Evolutionary conservation across 1,140 invertebrate species (phyloP).

Genomic region (Drosophila bocki): DNA sequence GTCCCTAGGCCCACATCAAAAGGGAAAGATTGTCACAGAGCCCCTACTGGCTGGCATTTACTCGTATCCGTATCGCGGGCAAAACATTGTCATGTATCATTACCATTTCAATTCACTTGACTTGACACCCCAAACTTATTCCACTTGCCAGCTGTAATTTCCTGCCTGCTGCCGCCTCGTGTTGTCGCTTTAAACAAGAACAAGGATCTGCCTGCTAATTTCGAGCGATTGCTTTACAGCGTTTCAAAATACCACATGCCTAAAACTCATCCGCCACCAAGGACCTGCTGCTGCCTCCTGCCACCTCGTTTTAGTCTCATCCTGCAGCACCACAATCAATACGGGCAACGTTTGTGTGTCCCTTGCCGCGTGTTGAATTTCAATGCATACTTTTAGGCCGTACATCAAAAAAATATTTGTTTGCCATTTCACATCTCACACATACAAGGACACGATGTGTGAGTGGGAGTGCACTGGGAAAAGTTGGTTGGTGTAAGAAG

Average conservation of each 20-base stretch:
- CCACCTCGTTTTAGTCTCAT: neutral
- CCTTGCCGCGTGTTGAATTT: constrained; percentile 78
- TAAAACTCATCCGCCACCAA: constrained; percentile 2
- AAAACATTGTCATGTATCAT: constrained; percentile 59
- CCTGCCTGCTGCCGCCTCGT: constrained; percentile 29
- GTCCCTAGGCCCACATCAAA: constrained; percentile 20
- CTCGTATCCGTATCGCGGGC: constrained; percentile 19
- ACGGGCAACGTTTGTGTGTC: constrained; percentile 34
- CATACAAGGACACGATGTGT: constrained; percentile 26
- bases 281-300: neutral
- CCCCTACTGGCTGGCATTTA: neutral
- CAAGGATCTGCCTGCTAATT: constrained; percentile 74
- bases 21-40: constrained; percentile 17
- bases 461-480: constrained; percentile 6
- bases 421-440: constrained; percentile 71
- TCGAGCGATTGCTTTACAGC: constrained; percentile 58
- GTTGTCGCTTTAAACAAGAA: constrained; percentile 65
- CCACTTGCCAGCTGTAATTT: constrained; percentile 43
- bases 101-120: constrained; percentile 61
- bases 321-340: constrained; percentile 35
- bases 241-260: constrained; percentile 30
- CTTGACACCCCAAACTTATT: constrained; percentile 43
- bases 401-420: constrained; percentile 70
- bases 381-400: constrained; percentile 78
- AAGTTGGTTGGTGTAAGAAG: neutral